Evolutionary conservation across 2,113 vertebrate species (phyloP), one percentile per base, ranked within the genome.

Genomic region (Manacus vitellinus): DNA sequence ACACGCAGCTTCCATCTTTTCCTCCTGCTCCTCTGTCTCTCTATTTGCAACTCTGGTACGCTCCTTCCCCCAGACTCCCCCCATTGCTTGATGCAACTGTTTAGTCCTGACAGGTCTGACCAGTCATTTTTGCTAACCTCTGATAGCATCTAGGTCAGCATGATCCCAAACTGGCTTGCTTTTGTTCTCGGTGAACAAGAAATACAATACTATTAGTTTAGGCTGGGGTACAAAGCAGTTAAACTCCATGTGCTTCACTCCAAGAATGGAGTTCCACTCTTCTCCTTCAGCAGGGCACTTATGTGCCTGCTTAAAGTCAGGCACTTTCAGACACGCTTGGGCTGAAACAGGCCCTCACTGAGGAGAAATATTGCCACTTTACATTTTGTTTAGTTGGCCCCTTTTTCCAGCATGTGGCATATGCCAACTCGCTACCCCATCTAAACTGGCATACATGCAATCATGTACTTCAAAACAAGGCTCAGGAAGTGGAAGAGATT

Each of bases 91-190:
- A 96, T 91, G 96, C 85, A 93, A 86, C 84, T 94, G 68, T 86
- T 95, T 92, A 80, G 85, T 74, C 86, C 88, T 95, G 83, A 95
- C 93, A 94, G 79, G 79, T 85, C 94, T 51, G 90, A 94, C 89
- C 80, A 68, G 91, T 86, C 83, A 80, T 82, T 95, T 94, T 95
- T 95, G 71, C 80, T 94, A 96, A 96, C 90, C 88, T 92, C 87
- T 66, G 96, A 92, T 95, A 95, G 77, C 68, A 97, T 94, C 95
- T 97, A 94, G 89, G 89, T 95, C 92, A 88, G 46, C 20, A 31
- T 70, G 95, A 97, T 92, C 96, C 88, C 79, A 88, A 92, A 95
- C 76, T 77, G 70, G 12, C 47, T 85, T 39, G 88, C 85, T 92
- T 96, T 96, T 97, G 92, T 95, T 96, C 88, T 88, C 7, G 0